Conservation (phyloP, 2,113 vertebrate genomes). For the Dascyllus trimaculatus region DNA sequence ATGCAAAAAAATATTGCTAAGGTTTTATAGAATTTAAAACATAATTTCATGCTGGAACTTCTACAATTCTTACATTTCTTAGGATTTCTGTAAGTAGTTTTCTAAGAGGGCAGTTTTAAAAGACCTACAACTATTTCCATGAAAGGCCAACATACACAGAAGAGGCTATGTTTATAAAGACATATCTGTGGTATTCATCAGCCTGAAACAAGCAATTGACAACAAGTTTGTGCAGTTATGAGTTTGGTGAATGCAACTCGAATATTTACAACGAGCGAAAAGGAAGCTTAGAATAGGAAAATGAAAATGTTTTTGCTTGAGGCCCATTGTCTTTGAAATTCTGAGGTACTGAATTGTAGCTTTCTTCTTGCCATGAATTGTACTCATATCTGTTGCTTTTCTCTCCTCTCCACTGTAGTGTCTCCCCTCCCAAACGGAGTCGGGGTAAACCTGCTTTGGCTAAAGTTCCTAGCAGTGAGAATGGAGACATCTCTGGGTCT, state of each 20-base stretch:
- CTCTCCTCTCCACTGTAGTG: conserved; percentile 71
- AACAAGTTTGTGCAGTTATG: no score
- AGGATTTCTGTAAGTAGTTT: no score
- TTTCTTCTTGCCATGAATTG: background rate
- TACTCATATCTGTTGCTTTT: background rate
- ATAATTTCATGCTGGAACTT: no score
- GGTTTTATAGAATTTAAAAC: no score
- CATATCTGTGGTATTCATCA: background rate
- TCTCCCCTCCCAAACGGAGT: conserved; percentile 91
- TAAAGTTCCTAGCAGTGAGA: conserved; percentile 89
- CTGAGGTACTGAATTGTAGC: background rate
- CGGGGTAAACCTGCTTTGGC: conserved; percentile 94
- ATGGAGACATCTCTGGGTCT: conserved; percentile 87
- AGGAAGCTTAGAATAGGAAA: background rate
- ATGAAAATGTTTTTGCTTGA: background rate
- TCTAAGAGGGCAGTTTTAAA: no score
- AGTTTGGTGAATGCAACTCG: no score
- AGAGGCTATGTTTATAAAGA: no score
- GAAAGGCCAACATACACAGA: no score
- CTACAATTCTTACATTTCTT: no score
- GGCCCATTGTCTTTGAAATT: background rate
- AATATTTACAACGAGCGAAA: background rate
- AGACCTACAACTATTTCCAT: no score
- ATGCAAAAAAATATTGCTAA: no score
- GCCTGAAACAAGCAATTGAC: background rate